Evolutionary conservation across 2,113 vertebrate species (phyloP).

Genomic region (Phycodurus eques): DNA sequence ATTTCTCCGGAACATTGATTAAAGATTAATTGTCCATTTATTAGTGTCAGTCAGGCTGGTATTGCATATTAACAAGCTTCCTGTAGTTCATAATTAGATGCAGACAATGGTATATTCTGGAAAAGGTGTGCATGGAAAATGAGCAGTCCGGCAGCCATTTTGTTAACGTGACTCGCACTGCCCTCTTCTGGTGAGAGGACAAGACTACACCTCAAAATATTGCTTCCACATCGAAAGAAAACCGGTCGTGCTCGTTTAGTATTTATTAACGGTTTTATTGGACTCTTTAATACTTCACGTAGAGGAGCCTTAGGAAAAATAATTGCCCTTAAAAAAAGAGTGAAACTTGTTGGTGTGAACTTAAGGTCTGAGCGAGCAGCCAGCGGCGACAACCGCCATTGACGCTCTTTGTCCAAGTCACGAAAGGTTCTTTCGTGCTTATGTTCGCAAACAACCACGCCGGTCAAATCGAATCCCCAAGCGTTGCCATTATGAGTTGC

Average conservation of each 20-base stretch:
- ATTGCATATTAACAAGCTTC: neutral
- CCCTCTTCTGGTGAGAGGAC: constrained; percentile 49
- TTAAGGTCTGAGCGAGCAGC: neutral
- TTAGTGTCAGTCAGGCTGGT: too few species aligned
- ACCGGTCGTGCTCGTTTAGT: neutral
- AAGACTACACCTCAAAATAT: constrained; percentile 8
- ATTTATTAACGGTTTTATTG: neutral
- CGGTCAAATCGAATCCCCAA: neutral
- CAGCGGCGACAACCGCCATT: neutral
- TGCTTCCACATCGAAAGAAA: constrained; percentile 8
- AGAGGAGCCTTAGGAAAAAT: neutral
- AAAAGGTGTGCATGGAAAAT: neutral
- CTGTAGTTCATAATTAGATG: neutral
- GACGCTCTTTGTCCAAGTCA: neutral
- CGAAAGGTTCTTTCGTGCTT: neutral
- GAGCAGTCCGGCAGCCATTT: neutral
- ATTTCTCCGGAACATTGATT: too few species aligned
- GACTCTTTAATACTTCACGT: neutral
- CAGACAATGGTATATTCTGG: too few species aligned
- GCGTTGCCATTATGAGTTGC: neutral
- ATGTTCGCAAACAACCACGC: neutral
- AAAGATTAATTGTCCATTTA: too few species aligned
- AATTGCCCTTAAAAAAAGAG: neutral
- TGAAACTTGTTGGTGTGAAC: neutral
- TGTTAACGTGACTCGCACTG: constrained; percentile 39